These are phyloP conservation scores for Otolemur garnettii DNA, from an alignment of 2,113 vertebrate species.

Conservation along the genomic window DNA sequence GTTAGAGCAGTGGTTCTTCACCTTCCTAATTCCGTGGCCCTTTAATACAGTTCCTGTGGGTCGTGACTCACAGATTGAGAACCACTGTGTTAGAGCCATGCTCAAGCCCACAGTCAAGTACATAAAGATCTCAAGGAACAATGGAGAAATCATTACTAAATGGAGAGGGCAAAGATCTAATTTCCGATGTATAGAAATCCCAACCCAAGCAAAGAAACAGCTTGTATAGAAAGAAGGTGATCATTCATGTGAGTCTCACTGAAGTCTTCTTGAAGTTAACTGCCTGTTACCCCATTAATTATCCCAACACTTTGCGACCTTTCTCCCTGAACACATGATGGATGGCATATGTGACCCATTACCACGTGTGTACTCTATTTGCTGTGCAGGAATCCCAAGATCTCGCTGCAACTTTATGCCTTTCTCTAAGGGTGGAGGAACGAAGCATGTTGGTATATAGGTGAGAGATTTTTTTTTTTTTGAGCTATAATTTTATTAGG, in stretches of 20 bases:
- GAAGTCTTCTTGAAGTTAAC: slow-evolving; percentile 33
- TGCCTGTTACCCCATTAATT: slow-evolving; percentile 40
- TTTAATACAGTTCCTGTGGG: too few relatives aligned
- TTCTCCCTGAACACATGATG: background rate
- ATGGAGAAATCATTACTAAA: background rate
- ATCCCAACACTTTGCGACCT: slow-evolving; percentile 46
- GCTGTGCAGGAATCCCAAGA: background rate
- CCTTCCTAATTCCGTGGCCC: too few relatives aligned
- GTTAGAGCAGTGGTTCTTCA: background rate
- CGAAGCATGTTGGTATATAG: background rate
- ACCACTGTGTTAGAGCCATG: background rate
- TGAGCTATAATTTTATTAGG: too few relatives aligned
- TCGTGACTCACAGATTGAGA: too few relatives aligned
- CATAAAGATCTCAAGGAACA: slow-evolving; percentile 2
- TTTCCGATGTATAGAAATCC: background rate
- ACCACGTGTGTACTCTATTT: rapidly evolving
- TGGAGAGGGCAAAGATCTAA: background rate
- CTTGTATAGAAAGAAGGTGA: slow-evolving; percentile 15
- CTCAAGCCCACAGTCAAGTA: background rate
- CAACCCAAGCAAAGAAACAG: slow-evolving; percentile 11
- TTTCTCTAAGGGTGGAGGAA: background rate
- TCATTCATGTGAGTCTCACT: slow-evolving; percentile 42
- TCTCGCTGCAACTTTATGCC: background rate
- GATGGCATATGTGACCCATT: slow-evolving; percentile 49
- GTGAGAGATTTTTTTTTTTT: background rate